Conservation (phyloP, 2,797 vertebrate species). For the Phoxinus dragarum region DNA sequence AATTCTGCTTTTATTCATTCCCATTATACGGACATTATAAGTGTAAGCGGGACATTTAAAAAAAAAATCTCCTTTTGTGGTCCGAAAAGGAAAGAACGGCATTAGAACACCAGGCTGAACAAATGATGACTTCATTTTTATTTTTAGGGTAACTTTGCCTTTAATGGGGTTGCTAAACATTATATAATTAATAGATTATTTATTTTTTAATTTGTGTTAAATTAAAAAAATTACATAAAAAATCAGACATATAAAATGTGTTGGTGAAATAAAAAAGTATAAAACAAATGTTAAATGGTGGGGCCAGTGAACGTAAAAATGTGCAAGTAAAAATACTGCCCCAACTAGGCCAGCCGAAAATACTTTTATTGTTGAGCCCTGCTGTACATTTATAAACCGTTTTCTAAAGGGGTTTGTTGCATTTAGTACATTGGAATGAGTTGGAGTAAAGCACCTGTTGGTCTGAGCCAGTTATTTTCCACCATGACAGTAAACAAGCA, state of each 20-base stretch:
- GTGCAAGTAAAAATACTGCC: neutral
- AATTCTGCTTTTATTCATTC: too few relatives aligned
- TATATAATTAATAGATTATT: neutral
- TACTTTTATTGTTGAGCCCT: neutral
- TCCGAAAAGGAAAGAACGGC: neutral
- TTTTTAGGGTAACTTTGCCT: neutral
- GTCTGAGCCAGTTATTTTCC: slow-evolving; percentile 47
- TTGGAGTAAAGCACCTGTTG: slow-evolving; percentile 29
- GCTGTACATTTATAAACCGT: neutral
- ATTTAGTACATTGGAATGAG: slow-evolving; percentile 13
- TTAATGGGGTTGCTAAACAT: neutral
- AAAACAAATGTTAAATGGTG: neutral
- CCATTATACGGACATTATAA: too few relatives aligned
- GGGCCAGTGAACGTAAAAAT: neutral
- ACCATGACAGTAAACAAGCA: slow-evolving; percentile 39
- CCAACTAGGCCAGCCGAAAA: neutral
- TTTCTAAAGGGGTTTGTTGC: slow-evolving; percentile 11
- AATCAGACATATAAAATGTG: too few relatives aligned
- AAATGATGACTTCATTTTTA: neutral
- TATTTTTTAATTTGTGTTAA: neutral
- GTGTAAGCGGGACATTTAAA: neutral
- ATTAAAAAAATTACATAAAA: neutral
- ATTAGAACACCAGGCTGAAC: neutral
- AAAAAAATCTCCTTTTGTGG: neutral
- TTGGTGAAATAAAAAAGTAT: too few relatives aligned